Conservation (phyloP, 1,140 invertebrate genomes). For the Drosophila tristis region DNA sequence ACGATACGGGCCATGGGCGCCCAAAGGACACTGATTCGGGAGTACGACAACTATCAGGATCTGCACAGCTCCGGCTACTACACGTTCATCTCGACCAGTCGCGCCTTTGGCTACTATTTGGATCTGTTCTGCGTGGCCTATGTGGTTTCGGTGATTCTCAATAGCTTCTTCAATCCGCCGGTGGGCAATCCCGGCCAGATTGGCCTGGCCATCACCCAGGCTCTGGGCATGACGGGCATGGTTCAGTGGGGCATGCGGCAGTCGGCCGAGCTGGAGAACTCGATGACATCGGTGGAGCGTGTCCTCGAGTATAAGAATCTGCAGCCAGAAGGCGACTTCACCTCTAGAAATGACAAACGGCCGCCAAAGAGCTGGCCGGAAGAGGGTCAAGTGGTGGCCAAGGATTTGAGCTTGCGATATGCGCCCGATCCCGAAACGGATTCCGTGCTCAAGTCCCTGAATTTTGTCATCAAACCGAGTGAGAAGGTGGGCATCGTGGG, state of each 20-base stretch:
- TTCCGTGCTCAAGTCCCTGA: slow-evolving; percentile 87
- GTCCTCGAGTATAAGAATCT: slow-evolving; percentile 91
- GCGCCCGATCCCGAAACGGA: slow-evolving; percentile 85
- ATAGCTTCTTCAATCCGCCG: slow-evolving; percentile 86
- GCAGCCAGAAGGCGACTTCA: slow-evolving; percentile 86
- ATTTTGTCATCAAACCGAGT: slow-evolving; percentile 85
- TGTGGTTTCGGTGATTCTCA: slow-evolving; percentile 88
- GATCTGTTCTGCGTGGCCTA: slow-evolving; percentile 89
- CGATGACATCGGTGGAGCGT: slow-evolving; percentile 92
- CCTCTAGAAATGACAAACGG: slow-evolving; percentile 86
- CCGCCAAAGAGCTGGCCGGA: slow-evolving; percentile 89
- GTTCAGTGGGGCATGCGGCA: slow-evolving; percentile 87
- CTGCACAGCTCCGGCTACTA: slow-evolving; percentile 90
- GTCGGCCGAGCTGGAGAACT: slow-evolving; percentile 89
- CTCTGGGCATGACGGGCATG: slow-evolving; percentile 91
- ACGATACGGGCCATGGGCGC: slow-evolving; percentile 90
- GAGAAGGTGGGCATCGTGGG: slow-evolving; percentile 89
- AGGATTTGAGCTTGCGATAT: slow-evolving; percentile 86
- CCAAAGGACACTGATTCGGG: slow-evolving; percentile 87
- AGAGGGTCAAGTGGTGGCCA: slow-evolving; percentile 88
- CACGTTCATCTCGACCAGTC: slow-evolving; percentile 90
- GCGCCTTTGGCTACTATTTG: slow-evolving; percentile 92
- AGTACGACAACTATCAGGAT: slow-evolving; percentile 88
- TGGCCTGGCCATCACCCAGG: slow-evolving; percentile 93
- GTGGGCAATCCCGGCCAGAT: slow-evolving; percentile 87